Percentiles rank a stretch among this genome's conserved stretches.
These are phyloP conservation scores for Zhuqinia jingwanae DNA, from an alignment of 2,888 invertebrate species.

Conservation along the genomic window DNA sequence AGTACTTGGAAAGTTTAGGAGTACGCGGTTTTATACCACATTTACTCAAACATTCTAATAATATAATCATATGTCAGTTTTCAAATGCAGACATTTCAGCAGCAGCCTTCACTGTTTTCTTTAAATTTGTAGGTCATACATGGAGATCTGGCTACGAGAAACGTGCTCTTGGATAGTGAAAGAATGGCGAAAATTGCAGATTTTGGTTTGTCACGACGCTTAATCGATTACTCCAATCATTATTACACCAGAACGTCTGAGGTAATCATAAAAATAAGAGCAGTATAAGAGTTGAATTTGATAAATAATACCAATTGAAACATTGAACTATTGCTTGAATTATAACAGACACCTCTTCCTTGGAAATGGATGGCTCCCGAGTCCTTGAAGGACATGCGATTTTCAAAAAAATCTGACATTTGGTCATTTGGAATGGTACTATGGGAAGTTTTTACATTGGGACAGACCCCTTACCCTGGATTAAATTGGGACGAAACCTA, in stretches of 20 bases:
- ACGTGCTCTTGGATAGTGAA: conserved; percentile 66
- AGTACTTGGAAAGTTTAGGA: conserved; percentile 70
- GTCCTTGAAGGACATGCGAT: conserved; percentile 70
- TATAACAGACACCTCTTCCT: conserved; percentile 38
- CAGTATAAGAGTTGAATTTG: too few species aligned
- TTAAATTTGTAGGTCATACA: conserved; percentile 65
- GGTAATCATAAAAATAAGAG: conserved; percentile 16
- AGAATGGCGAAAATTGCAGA: conserved; percentile 74
- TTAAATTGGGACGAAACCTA: conserved; percentile 66
- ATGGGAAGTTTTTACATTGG: conserved; percentile 64
- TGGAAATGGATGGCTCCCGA: conserved; percentile 71
- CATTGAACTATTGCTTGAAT: too few species aligned
- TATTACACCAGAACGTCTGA: conserved; percentile 70
- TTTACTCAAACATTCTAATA: background rate
- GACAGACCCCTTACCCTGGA: conserved; percentile 72
- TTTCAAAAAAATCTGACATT: conserved; percentile 73
- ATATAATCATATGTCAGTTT: too few species aligned
- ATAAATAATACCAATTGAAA: too few species aligned
- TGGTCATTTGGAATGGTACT: conserved; percentile 68
- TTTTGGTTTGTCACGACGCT: conserved; percentile 72
- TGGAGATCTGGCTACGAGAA: conserved; percentile 74
- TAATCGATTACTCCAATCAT: conserved; percentile 70
- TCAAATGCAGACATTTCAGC: too few species aligned
- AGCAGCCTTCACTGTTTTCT: too few species aligned
- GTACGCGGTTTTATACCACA: conserved; percentile 43